Evolutionary conservation across 2,888 invertebrate genomes (phyloP).

Genomic region (Perithous albicinctus): DNA sequence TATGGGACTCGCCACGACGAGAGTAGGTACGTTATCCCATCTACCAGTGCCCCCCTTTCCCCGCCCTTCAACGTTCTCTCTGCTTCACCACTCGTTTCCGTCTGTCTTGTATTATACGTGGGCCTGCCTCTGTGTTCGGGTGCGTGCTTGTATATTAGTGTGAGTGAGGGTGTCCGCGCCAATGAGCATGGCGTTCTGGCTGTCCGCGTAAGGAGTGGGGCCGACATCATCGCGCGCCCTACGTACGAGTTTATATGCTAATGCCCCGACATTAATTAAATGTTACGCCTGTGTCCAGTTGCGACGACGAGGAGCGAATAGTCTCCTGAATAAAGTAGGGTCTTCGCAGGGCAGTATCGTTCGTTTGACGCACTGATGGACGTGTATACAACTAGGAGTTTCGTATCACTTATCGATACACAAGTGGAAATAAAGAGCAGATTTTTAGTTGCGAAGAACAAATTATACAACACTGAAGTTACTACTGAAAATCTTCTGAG

Average conservation of each 20-base stretch:
- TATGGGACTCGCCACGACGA: conserved; percentile 23
- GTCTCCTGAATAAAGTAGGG: conserved; percentile 6
- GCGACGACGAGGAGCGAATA: conserved; percentile 54
- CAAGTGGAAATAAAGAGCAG: not conserved
- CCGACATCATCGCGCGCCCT: conserved; percentile 71
- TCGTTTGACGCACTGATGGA: not conserved
- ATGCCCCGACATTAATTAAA: conserved; percentile 79
- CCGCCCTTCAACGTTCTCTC: conserved; percentile 15
- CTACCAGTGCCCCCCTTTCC: not conserved
- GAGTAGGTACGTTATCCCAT: conserved; percentile 32
- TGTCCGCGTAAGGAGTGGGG: conserved; percentile 60
- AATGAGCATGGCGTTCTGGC: conserved; percentile 59
- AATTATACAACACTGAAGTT: not conserved
- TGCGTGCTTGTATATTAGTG: not conserved
- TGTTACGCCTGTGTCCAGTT: conserved; percentile 72
- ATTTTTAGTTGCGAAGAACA: not conserved
- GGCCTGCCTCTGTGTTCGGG: not conserved
- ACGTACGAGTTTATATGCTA: conserved; percentile 79
- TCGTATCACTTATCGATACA: not conserved
- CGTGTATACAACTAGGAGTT: not conserved
- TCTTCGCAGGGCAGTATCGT: not conserved
- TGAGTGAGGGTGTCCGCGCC: conserved; percentile 26
- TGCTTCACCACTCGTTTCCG: conserved; percentile 43
- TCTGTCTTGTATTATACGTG: conserved; percentile 44
- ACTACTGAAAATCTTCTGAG: not conserved